Conservation (phyloP, 2,797 vertebrate genomes). For the Garrulus glandarius region DNA sequence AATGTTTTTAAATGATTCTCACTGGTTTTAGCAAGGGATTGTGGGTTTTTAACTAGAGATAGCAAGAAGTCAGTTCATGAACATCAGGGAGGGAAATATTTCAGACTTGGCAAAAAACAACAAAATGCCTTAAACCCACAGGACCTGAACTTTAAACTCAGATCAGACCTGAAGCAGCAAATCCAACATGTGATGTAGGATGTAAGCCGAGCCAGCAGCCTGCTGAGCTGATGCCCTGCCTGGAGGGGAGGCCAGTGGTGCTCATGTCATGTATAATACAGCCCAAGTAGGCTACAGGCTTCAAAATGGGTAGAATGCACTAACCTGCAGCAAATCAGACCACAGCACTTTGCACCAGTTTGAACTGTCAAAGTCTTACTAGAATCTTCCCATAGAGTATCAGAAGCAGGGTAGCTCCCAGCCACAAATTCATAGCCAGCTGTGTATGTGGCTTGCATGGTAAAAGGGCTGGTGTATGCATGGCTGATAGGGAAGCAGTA, state of each 20-base stretch:
- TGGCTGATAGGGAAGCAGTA: not conserved
- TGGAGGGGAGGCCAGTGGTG: not conserved
- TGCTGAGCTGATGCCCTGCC: not conserved
- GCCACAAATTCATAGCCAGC: not conserved
- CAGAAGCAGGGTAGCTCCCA: not conserved
- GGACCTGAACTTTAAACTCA: not conserved
- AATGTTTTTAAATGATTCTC: not conserved
- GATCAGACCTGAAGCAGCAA: not conserved
- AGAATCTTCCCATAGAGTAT: not conserved
- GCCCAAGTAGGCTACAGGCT: not conserved
- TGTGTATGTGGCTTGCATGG: not conserved
- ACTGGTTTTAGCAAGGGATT: not conserved
- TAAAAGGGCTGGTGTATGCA: not conserved
- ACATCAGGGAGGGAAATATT: not conserved
- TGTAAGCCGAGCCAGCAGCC: not conserved
- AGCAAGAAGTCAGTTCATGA: not conserved
- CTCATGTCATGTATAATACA: not conserved
- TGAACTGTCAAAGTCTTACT: not conserved
- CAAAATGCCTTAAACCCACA: constrained; percentile 4
- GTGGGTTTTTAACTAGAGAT: not conserved
- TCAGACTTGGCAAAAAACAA: not conserved
- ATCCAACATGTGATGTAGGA: not conserved
- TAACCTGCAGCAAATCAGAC: not conserved
- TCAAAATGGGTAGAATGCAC: not conserved
- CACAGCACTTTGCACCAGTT: not conserved